Evolutionary conservation across 2,888 invertebrate genomes (phyloP).

Genomic region (Amblyjoppa fuscipennis): DNA sequence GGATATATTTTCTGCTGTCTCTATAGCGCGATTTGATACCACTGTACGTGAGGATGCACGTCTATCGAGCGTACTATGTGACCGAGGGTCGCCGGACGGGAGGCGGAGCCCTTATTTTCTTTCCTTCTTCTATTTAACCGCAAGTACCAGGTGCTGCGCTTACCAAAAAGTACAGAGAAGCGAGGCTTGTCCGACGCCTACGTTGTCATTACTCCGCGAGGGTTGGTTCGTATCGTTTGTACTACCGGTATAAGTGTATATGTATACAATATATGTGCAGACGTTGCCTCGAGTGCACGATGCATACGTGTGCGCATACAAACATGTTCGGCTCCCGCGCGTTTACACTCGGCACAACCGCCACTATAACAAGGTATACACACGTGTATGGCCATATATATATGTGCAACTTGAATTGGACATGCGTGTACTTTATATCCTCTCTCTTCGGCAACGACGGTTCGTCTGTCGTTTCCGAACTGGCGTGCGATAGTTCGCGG

Average conservation of each 20-base stretch:
- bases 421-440: neutral
- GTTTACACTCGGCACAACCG: slow-evolving; percentile 9
- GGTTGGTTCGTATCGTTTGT: neutral
- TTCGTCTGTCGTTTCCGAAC: slow-evolving; percentile 16
- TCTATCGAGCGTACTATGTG: neutral
- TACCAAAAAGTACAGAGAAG: slow-evolving; percentile 51
- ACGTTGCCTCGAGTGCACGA: neutral
- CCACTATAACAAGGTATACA: slow-evolving; percentile 1
- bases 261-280: neutral
- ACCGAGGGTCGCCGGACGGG: neutral
- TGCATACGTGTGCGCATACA: no score
- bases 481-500: neutral
- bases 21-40: neutral
- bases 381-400: neutral
- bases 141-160: slow-evolving; percentile 67
- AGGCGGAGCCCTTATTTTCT: neutral
- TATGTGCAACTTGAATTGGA: neutral
- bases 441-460: neutral
- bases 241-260: neutral
- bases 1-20: neutral
- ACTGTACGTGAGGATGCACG: neutral
- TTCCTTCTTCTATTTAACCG: slow-evolving; percentile 49
- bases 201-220: slow-evolving; percentile 61
- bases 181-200: slow-evolving; percentile 40
- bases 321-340: neutral